Conservation (phyloP, 2,797 vertebrate species). For the Thamnophis elegans region DNA sequence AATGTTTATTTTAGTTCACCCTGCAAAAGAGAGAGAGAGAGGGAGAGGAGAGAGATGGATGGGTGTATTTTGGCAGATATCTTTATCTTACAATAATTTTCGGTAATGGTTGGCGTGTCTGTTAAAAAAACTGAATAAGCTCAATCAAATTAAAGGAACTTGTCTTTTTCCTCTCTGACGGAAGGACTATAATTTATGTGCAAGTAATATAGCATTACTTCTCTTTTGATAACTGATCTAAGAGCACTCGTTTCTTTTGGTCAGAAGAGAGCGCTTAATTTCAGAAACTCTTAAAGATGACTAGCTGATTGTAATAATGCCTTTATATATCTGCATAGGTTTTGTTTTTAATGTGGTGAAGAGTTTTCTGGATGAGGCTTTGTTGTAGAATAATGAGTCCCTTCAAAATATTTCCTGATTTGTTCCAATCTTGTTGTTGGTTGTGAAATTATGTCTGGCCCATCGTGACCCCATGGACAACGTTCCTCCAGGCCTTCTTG, state of each 20-base stretch:
- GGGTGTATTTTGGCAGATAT: neutral
- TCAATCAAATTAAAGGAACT: conserved; percentile 1
- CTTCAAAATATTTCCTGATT: neutral
- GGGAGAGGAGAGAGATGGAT: neutral
- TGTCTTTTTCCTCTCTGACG: neutral
- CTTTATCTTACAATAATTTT: conserved; percentile 7
- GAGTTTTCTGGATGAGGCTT: neutral
- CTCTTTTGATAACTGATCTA: neutral
- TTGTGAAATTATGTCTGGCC: too few relatives aligned
- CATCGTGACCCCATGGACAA: too few relatives aligned
- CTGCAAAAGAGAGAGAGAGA: neutral
- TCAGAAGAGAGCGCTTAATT: neutral
- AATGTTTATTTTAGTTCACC: neutral
- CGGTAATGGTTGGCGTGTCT: neutral
- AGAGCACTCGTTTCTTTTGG: neutral
- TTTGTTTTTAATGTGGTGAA: neutral
- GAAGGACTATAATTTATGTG: conserved; percentile 8
- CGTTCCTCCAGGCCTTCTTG: too few relatives aligned
- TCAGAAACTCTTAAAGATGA: neutral
- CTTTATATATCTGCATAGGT: neutral
- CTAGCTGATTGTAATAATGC: neutral
- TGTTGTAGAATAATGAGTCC: too few relatives aligned
- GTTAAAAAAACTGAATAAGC: conserved; percentile 12
- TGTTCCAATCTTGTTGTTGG: neutral
- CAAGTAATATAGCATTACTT: neutral